These are phyloP conservation scores for Leptoteleia sp. DNA, from an alignment of 1,140 invertebrate genomes.

Conservation along the genomic window DNA sequence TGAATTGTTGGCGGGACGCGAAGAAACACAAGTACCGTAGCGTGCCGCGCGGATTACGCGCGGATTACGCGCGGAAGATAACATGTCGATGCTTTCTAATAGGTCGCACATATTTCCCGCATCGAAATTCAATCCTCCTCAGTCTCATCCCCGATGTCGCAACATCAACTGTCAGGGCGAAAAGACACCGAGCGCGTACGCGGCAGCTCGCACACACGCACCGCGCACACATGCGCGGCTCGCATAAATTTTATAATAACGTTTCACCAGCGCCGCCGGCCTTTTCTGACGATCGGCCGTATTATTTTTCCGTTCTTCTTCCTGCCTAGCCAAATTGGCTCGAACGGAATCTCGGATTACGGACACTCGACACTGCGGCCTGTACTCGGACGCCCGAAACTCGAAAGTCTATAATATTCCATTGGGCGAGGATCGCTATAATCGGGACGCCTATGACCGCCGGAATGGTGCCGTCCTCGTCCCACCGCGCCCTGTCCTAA, in stretches of 20 bases:
- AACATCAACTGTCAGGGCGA: slow-evolving; percentile 48
- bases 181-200: slow-evolving; percentile 45
- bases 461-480: slow-evolving; percentile 26
- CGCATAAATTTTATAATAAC: slow-evolving; percentile 52
- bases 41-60: slow-evolving; percentile 11
- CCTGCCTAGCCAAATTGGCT: slow-evolving; percentile 73
- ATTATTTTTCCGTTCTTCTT: slow-evolving; percentile 74
- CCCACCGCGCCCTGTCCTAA: slow-evolving; percentile 34
- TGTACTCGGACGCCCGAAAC: slow-evolving; percentile 66
- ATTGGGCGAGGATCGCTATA: slow-evolving; percentile 72
- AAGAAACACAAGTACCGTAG: slow-evolving; percentile 37
- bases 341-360: slow-evolving; percentile 75
- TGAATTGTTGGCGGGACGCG: slow-evolving; percentile 16
- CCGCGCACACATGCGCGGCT: too few relatives aligned
- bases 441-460: slow-evolving; percentile 65
- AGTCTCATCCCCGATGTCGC: slow-evolving; percentile 52
- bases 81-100: slow-evolving; percentile 39
- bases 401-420: slow-evolving; percentile 72
- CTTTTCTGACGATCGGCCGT: slow-evolving; percentile 54
- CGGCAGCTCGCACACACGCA: slow-evolving; percentile 30
- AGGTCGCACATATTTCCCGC: slow-evolving; percentile 58
- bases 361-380: slow-evolving; percentile 70
- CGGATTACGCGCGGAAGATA: slow-evolving; percentile 26
- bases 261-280: slow-evolving; percentile 26
- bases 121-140: slow-evolving; percentile 63